These are phyloP conservation scores for Pungitius pungitius DNA, from an alignment of 2,113 vertebrate species.

Conservation along the genomic window DNA sequence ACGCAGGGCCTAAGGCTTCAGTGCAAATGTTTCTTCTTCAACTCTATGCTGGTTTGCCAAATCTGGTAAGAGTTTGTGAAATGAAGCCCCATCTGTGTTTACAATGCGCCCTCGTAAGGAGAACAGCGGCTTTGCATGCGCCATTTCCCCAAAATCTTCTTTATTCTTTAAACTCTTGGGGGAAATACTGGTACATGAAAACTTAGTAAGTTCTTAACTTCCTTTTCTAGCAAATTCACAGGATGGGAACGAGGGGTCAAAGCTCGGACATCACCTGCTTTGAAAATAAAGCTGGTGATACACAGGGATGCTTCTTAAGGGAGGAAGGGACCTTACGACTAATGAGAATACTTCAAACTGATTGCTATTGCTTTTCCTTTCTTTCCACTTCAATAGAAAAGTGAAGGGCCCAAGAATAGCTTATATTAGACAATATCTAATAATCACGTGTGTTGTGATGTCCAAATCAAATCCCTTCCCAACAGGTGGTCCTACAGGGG, in stretches of 20 bases:
- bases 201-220: constrained; percentile 21
- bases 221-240: constrained; percentile 15
- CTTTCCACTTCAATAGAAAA: constrained; percentile 61
- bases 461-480: constrained; percentile 34
- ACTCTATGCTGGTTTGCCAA: constrained; percentile 45
- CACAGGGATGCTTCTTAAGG: constrained; percentile 29
- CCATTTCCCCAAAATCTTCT: constrained; percentile 35
- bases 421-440: constrained; percentile 62
- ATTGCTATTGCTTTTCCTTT: constrained; percentile 76
- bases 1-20: constrained; percentile 67
- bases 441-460: constrained; percentile 41
- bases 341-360: constrained; percentile 50
- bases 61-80: constrained; percentile 54
- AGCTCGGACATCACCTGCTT: constrained; percentile 61
- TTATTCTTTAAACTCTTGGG: neutral
- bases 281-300: constrained; percentile 73
- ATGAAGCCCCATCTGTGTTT: constrained; percentile 61
- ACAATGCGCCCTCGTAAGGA: constrained; percentile 39
- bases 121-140: constrained; percentile 37
- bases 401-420: constrained; percentile 51
- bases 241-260: constrained; percentile 25
- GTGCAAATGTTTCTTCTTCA: constrained; percentile 73
- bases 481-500: too few relatives aligned
- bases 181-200: constrained; percentile 24
- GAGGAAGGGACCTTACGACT: constrained; percentile 30